phyloP scores from a whole-genome alignment of 2,113 vertebrate genomes.

The Brachirus orientalis region DNA sequence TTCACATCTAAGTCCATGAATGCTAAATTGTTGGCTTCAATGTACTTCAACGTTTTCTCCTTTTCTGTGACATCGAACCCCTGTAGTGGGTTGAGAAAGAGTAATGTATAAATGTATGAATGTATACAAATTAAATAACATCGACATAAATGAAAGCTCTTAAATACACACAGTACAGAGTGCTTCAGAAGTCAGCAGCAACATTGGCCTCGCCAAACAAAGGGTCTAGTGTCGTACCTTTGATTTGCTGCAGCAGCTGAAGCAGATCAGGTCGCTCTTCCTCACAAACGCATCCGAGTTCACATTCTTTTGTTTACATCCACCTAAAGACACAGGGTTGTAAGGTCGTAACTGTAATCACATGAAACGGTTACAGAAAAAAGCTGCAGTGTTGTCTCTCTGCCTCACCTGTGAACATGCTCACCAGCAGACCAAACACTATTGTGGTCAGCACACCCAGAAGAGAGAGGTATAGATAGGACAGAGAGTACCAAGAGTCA shows the following conservation, averaged over 20 bases:
- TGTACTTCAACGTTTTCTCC: conserved; percentile 27
- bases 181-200: too few species aligned
- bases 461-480: conserved; percentile 81
- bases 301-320: conserved; percentile 75
- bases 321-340: conserved; percentile 65
- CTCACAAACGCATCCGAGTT: conserved; percentile 74
- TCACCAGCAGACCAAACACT: conserved; percentile 72
- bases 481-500: conserved; percentile 84
- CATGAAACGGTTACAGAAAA: background rate
- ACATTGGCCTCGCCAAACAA: background rate
- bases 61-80: conserved; percentile 54
- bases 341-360: background rate
- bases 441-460: conserved; percentile 76
- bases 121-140: too few species aligned
- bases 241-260: conserved; percentile 44
- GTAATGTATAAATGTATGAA: background rate
- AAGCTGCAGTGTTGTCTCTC: background rate
- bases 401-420: conserved; percentile 77
- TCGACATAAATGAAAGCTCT: too few species aligned
- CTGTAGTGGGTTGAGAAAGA: conserved; percentile 50
- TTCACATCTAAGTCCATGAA: conserved; percentile 50
- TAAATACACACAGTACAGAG: too few species aligned
- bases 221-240: conserved; percentile 61
- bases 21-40: conserved; percentile 53
- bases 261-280: conserved; percentile 76